A percentile compares a stretch with the other conserved stretches of the same genome.
These are phyloP conservation scores for Takifugu flavidus DNA, from an alignment of 2,113 vertebrate genomes.

Conservation along the genomic window DNA sequence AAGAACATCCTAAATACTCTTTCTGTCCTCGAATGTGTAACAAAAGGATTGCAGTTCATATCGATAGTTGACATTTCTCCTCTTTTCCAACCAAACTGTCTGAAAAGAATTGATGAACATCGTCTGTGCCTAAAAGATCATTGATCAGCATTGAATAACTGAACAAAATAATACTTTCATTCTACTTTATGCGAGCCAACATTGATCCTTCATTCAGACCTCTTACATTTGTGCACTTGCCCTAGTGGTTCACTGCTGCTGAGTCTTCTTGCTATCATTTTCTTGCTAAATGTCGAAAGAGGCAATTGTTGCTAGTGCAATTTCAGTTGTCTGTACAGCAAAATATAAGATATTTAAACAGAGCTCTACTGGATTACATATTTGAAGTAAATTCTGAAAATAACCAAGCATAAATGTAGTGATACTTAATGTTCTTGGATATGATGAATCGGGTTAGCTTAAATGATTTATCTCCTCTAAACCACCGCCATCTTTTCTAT, in stretches of 20 bases:
- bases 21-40: slow-evolving; percentile 15
- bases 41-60: slow-evolving; percentile 32
- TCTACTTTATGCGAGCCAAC: slow-evolving; percentile 22
- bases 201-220: slow-evolving; percentile 34
- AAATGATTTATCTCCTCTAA: background rate
- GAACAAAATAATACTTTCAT: background rate
- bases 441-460: background rate
- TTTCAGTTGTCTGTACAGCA: background rate
- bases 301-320: background rate
- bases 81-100: too few species aligned
- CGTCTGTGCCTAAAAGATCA: slow-evolving; percentile 39
- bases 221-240: slow-evolving; percentile 22
- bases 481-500: background rate
- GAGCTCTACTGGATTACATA: background rate
- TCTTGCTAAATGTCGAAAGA: slow-evolving; percentile 8
- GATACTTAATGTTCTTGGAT: background rate
- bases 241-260: slow-evolving; percentile 6
- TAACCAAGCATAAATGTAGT: background rate
- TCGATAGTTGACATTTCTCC: too few species aligned
- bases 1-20: slow-evolving; percentile 21
- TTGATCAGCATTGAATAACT: background rate
- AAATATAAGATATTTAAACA: background rate
- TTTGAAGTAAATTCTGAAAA: background rate
- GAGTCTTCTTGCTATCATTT: slow-evolving; percentile 5
- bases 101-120: too few species aligned